These are phyloP conservation scores for Gallirallus australis DNA, from an alignment of 2,797 vertebrate genomes.

Conservation along the genomic window DNA sequence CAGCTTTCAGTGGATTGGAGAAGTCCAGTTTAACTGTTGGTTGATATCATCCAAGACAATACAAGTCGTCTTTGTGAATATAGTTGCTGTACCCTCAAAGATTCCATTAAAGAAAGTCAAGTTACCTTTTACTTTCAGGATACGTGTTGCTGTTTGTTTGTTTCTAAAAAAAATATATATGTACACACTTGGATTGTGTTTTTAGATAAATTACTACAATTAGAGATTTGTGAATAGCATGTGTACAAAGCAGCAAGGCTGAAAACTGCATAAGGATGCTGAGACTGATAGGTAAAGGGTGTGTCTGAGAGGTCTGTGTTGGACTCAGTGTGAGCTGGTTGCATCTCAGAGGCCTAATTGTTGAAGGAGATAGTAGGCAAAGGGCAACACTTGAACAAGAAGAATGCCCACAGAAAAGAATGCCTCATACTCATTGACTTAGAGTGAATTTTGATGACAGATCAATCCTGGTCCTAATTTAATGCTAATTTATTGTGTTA, in stretches of 20 bases:
- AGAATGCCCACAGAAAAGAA: background rate
- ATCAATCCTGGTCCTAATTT: background rate
- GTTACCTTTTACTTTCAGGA: background rate
- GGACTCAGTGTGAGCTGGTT: background rate
- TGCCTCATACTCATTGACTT: accelerated
- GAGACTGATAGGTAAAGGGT: background rate
- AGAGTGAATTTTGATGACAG: background rate
- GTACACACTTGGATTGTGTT: background rate
- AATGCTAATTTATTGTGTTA: background rate
- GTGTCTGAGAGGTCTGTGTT: background rate
- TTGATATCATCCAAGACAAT: background rate
- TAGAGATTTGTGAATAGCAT: background rate
- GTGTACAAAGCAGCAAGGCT: background rate
- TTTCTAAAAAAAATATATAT: background rate
- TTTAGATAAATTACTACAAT: background rate
- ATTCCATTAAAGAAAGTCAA: background rate
- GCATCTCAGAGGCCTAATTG: background rate
- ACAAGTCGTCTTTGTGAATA: background rate
- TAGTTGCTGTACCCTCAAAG: background rate
- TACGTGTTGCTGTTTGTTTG: background rate
- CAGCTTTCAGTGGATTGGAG: background rate
- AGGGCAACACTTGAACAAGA: background rate
- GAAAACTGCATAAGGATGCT: background rate
- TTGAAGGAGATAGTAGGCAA: background rate
- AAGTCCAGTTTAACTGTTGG: background rate